Base-by-base conservation (phyloP, 1,140 invertebrate genomes). In the Anoplolepis gracilipes region DNA sequence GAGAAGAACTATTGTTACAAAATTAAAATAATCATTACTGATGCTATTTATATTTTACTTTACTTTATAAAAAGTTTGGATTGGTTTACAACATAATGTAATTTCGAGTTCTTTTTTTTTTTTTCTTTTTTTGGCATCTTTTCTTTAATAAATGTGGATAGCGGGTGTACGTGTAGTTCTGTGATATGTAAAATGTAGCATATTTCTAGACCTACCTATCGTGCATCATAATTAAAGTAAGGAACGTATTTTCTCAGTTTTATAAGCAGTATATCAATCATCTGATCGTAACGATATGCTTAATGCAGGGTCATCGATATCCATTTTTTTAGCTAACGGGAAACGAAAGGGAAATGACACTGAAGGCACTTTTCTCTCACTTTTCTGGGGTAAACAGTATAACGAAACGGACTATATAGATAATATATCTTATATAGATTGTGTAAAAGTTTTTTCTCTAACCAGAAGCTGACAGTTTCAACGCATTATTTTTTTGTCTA, bases 141-240 rank as follows among this genome's bases (percentile, higher is more conserved):
- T 36, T 11, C 42, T 46, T 0, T 73, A 73, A 16, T 30, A 72
- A 49, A 85, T 57, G 33, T 84, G 81, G 93, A 93, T 93, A 92
- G 92, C 79, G 92, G 94, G 90, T 92, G 92, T 93, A 92, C 92
- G 93, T 92, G 94, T 95, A 95, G 93, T 93, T 95, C 94, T 95
- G 94, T 95, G 94, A 95, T 95, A 95, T 94, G 94, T 95, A 94
- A 93, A 87, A 94, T 92, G 92, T 95, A 95, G 94, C 94, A 92
- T 95, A 94, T 94, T 93, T 89, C 93, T 91, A 93, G 92, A 90
- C 90, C 90, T 92, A 93, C 91, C 91, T 93, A 91, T 92, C 90
- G 91, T 92, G 91, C 92, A 91, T 93, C 92, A 92, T 92, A 88
- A 88, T 93, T 92, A 91, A 91, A 91, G 88, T 89, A 92, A 84